phyloP scores from a whole-genome alignment of 1,140 invertebrate genomes.

The Idris sp. region DNA sequence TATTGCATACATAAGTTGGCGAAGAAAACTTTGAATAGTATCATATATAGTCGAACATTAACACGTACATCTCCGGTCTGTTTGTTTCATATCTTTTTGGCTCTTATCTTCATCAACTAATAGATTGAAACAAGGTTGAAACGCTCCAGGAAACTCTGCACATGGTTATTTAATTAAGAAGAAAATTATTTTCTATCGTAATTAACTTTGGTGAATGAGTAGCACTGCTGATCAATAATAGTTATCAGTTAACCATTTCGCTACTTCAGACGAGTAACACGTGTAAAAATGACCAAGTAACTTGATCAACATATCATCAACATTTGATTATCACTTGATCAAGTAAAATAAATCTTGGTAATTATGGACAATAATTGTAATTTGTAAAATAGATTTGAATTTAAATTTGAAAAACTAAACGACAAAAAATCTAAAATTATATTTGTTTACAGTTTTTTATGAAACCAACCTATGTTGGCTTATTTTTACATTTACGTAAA shows the following conservation, averaged over 20 bases:
- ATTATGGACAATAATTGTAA: too few species aligned
- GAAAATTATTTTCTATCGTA: slow-evolving; percentile 47
- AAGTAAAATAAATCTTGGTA: too few species aligned
- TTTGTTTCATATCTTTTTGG: slow-evolving; percentile 51
- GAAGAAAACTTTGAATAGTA: slow-evolving; percentile 53
- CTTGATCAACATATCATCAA: too few species aligned
- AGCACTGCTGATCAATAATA: slow-evolving; percentile 31
- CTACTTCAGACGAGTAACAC: slow-evolving; percentile 36
- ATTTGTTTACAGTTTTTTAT: too few species aligned
- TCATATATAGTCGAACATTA: slow-evolving; percentile 56
- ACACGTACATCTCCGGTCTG: slow-evolving; percentile 34
- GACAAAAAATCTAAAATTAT: too few species aligned
- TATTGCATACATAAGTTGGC: slow-evolving; percentile 38
- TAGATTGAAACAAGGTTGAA: slow-evolving; percentile 38
- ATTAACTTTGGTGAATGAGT: slow-evolving; percentile 34
- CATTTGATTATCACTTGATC: too few species aligned
- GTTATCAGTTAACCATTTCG: slow-evolving; percentile 5
- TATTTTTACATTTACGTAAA: too few species aligned
- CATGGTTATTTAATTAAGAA: slow-evolving; percentile 46
- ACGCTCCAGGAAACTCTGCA: slow-evolving; percentile 35
- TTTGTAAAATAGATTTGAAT: too few species aligned
- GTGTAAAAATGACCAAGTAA: slow-evolving; percentile 11
- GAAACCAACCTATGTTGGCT: too few species aligned
- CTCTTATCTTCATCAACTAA: slow-evolving; percentile 36
- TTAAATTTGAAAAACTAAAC: too few species aligned